These are phyloP conservation scores for Simalia tracyae DNA, from an alignment of 2,797 vertebrate genomes.

Conservation along the genomic window DNA sequence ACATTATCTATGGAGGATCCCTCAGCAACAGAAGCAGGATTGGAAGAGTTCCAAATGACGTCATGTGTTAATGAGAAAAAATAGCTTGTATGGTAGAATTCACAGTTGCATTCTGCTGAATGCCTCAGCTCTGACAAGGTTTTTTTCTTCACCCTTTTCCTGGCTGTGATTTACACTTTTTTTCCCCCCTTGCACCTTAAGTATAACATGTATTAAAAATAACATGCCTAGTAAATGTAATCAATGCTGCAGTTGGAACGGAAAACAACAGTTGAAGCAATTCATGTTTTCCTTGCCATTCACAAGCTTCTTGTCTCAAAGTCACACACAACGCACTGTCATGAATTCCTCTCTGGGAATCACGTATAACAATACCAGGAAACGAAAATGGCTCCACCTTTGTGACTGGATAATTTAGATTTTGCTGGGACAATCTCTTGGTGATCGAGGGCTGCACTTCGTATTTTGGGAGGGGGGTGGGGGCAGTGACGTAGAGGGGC, in stretches of 20 bases:
- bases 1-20: neutral
- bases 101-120: neutral
- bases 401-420: neutral
- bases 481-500: neutral
- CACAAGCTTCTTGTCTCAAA: neutral
- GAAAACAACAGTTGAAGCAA: neutral
- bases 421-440: neutral
- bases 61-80: constrained; percentile 9
- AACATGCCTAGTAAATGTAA: neutral
- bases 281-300: constrained; percentile 14
- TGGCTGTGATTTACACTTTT: neutral
- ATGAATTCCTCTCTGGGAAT: neutral
- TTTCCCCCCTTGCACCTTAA: neutral
- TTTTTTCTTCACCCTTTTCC: neutral
- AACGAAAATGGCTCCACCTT: neutral
- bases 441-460: neutral
- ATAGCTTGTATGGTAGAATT: constrained; percentile 6
- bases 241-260: neutral
- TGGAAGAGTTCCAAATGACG: constrained; percentile 2
- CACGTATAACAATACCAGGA: neutral
- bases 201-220: neutral
- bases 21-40: neutral
- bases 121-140: neutral
- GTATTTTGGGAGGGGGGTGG: neutral
- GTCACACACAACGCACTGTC: neutral